Conservation (phyloP, 1,140 invertebrate genomes). For the Lasaia peninsularis region DNA sequence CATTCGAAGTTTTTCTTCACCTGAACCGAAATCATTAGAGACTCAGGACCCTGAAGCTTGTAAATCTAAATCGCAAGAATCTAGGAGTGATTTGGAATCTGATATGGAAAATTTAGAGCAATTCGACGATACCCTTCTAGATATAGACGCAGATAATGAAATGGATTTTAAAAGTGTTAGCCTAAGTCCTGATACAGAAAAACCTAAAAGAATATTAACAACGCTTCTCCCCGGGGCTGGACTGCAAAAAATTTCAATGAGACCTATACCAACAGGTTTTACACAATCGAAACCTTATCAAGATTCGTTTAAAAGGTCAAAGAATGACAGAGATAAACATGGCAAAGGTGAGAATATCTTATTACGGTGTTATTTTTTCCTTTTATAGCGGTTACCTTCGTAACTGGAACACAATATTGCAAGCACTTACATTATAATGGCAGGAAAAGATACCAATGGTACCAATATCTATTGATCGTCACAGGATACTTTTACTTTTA, state of each 20-base stretch:
- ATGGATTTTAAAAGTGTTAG: constrained; percentile 43
- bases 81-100: constrained; percentile 60
- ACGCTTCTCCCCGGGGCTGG: constrained; percentile 58
- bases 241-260: constrained; percentile 52
- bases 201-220: constrained; percentile 55
- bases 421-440: too few species aligned
- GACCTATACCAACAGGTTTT: constrained; percentile 44
- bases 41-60: constrained; percentile 49
- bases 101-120: constrained; percentile 64
- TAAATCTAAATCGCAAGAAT: constrained; percentile 46
- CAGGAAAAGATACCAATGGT: too few species aligned
- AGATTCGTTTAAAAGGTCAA: background rate
- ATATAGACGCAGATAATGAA: constrained; percentile 62
- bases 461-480: too few species aligned
- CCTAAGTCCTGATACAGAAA: constrained; percentile 45
- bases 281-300: constrained; percentile 27
- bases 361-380: background rate
- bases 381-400: too few species aligned
- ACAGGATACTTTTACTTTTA: too few species aligned
- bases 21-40: constrained; percentile 48
- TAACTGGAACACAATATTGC: too few species aligned
- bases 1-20: constrained; percentile 58
- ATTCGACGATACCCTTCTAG: constrained; percentile 63
- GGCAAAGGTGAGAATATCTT: constrained; percentile 9
- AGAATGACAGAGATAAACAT: constrained; percentile 40